A percentile compares a stretch with the other conserved stretches of the same genome.
phyloP scores from a whole-genome alignment of 2,797 vertebrate species.

The Galagoides demidoff region DNA sequence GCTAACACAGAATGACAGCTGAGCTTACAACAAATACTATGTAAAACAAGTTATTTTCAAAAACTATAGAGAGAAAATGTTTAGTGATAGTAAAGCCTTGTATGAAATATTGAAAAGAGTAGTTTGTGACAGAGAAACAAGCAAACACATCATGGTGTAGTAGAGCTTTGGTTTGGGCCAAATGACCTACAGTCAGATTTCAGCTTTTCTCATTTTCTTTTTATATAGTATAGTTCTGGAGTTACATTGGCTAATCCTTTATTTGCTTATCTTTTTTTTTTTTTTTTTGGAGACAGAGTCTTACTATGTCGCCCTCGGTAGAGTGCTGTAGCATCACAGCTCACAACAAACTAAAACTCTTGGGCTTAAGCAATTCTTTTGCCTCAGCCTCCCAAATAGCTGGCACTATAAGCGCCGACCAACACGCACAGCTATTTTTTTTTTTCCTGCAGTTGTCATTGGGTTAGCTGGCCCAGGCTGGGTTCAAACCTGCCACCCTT shows the following conservation, averaged over 20 bases:
- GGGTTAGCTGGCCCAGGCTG: too few relatives aligned
- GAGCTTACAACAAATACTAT: not conserved
- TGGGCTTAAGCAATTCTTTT: too few relatives aligned
- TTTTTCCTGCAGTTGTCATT: too few relatives aligned
- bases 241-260: not conserved
- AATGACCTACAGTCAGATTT: not conserved
- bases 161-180: not conserved
- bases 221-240: not conserved
- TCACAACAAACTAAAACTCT: too few relatives aligned
- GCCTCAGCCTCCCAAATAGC: too few relatives aligned
- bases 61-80: not conserved
- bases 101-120: not conserved
- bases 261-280: not conserved
- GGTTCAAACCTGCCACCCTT: too few relatives aligned
- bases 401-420: too few relatives aligned
- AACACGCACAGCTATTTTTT: too few relatives aligned
- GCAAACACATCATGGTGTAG: not conserved
- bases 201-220: not conserved
- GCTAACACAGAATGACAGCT: not conserved
- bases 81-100: not conserved
- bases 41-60: not conserved
- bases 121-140: not conserved
- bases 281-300: too few relatives aligned
- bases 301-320: too few relatives aligned
- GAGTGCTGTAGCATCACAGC: too few relatives aligned